Conservation (phyloP, 2,888 invertebrate genomes). For the Cataglyphis rosenhaueri region DNA sequence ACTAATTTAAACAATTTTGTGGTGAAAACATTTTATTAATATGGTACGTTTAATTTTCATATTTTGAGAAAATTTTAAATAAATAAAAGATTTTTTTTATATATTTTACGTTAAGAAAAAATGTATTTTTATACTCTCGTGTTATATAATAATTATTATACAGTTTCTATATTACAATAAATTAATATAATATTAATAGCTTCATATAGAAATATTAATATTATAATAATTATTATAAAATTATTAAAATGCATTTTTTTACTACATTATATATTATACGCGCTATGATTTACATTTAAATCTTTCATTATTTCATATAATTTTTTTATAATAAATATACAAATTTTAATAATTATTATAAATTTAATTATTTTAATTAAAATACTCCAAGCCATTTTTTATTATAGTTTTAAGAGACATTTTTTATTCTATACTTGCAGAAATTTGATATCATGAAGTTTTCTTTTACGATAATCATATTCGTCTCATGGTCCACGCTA, state of each 20-base stretch:
- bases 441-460: not conserved
- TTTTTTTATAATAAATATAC: not conserved
- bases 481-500: not conserved
- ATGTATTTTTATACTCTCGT: not conserved
- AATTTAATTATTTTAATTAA: not conserved
- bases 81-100: not conserved
- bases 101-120: not conserved
- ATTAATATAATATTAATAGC: no score
- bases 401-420: not conserved
- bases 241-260: no score
- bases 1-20: not conserved
- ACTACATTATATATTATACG: not conserved
- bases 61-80: not conserved
- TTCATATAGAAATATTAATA: no score
- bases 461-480: not conserved
- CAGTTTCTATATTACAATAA: no score
- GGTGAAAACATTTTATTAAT: not conserved
- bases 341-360: not conserved
- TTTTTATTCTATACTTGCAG: slow-evolving; percentile 1
- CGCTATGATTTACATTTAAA: not conserved
- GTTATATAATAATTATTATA: no score
- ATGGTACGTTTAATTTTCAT: not conserved
- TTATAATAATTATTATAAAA: no score
- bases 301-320: not conserved
- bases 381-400: not conserved